Conservation (phyloP, 2,888 invertebrate species). For the Endomychus coccineus region DNA sequence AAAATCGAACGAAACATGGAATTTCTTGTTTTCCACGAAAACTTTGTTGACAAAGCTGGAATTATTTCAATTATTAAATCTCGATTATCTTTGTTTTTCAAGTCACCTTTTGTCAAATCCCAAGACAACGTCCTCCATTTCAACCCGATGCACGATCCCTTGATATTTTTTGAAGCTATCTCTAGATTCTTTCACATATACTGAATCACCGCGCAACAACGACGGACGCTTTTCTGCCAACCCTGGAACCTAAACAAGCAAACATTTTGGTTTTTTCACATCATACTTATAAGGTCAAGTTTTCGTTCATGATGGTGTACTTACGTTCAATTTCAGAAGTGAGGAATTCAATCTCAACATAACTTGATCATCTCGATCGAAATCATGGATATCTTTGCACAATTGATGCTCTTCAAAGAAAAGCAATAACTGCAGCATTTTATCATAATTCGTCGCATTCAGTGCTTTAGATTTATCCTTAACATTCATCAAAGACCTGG, state of each 20-base stretch:
- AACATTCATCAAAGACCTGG: too few relatives aligned
- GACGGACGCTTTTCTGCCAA: constrained; percentile 39
- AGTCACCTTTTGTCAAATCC: constrained; percentile 28
- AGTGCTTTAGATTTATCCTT: constrained; percentile 17
- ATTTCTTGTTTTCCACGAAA: constrained; percentile 21
- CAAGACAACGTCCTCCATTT: constrained; percentile 26
- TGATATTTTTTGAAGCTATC: constrained; percentile 25
- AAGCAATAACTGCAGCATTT: constrained; percentile 27
- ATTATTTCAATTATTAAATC: not conserved
- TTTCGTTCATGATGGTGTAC: too few relatives aligned
- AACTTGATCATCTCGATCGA: constrained; percentile 27
- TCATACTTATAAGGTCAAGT: too few relatives aligned
- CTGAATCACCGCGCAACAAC: constrained; percentile 31
- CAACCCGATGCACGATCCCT: constrained; percentile 31
- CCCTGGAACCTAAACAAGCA: constrained; percentile 33
- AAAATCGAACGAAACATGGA: constrained; percentile 32
- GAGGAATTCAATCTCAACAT: constrained; percentile 11
- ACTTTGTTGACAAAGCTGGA: constrained; percentile 20
- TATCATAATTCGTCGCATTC: constrained; percentile 25
- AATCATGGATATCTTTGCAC: constrained; percentile 30
- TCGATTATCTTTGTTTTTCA: constrained; percentile 1
- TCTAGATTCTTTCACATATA: constrained; percentile 26
- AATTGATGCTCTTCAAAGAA: constrained; percentile 36
- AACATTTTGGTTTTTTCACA: constrained; percentile 6
- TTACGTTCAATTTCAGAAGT: constrained; percentile 20